phyloP scores from a whole-genome alignment of 2,113 vertebrate genomes.

The Tenebrosternarchus preto region DNA sequence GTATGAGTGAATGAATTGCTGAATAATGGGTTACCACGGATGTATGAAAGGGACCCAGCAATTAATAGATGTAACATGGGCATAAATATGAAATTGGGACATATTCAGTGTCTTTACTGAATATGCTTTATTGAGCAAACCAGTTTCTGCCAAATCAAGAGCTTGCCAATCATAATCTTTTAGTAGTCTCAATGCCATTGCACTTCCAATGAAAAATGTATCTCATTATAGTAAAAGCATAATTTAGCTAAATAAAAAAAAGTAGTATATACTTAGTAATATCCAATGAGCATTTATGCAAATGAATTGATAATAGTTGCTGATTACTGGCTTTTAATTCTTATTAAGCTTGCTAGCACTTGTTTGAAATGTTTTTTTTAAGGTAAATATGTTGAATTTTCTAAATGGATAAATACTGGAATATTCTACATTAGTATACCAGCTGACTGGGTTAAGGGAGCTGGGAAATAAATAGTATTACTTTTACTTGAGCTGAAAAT shows the following conservation, averaged over 20 bases:
- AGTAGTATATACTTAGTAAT: no score
- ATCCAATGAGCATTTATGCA: neutral
- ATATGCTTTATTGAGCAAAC: neutral
- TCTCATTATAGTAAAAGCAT: neutral
- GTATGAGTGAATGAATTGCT: neutral
- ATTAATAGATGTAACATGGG: neutral
- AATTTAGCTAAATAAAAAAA: neutral
- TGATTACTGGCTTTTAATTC: neutral
- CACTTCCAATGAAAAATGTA: neutral
- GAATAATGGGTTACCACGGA: neutral
- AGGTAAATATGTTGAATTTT: neutral
- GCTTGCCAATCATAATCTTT: neutral
- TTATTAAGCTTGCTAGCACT: neutral
- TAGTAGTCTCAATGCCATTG: neutral
- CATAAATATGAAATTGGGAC: constrained; percentile 1
- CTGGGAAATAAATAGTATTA: neutral
- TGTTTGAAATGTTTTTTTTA: neutral
- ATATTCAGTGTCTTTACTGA: neutral
- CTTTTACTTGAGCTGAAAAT: constrained; percentile 2
- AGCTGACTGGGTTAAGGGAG: neutral
- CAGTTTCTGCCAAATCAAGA: no score
- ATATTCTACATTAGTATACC: neutral
- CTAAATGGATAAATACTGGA: neutral
- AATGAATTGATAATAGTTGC: neutral
- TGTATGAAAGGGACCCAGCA: neutral